Percentiles rank a stretch among this genome's conserved stretches.
phyloP scores from a whole-genome alignment of 2,888 invertebrate genomes.

The Diabrotica balteata region DNA sequence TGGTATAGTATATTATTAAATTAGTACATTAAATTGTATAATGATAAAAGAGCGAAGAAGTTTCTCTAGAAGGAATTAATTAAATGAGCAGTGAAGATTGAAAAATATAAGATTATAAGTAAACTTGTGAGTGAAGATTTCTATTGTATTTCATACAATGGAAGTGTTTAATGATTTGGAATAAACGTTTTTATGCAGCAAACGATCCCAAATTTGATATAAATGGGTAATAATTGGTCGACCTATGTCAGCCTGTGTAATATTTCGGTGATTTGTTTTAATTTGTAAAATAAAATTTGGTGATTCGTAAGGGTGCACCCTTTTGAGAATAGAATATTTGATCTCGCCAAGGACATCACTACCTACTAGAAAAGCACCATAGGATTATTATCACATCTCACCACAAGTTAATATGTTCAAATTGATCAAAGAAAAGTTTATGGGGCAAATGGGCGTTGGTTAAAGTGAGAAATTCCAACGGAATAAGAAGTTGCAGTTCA shows the following conservation, averaged over 20 bases:
- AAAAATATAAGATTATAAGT: no score
- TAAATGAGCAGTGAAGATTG: no score
- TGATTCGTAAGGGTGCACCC: conserved; percentile 35
- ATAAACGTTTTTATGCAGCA: no score
- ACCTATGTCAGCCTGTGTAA: neutral
- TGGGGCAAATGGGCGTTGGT: conserved; percentile 26
- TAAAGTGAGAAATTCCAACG: conserved; percentile 7
- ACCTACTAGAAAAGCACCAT: conserved; percentile 44
- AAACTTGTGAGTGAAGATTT: neutral
- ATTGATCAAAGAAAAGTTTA: conserved; percentile 24
- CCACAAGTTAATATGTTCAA: conserved; percentile 39
- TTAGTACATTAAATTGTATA: no score
- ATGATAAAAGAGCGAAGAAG: no score
- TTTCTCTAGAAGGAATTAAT: no score
- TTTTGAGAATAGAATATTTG: conserved; percentile 34
- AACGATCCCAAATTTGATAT: neutral
- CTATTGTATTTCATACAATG: conserved; percentile 1
- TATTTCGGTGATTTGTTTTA: conserved; percentile 27
- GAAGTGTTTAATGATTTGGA: neutral
- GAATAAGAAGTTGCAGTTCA: conserved; percentile 1
- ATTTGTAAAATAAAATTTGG: conserved; percentile 26
- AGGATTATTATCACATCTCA: conserved; percentile 44
- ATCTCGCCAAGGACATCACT: conserved; percentile 39
- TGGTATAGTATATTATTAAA: no score
- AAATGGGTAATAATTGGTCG: neutral